A percentile compares a stretch with the other conserved stretches of the same genome.
Evolutionary conservation across 2,888 invertebrate species (phyloP).

Genomic region (Diarsia rubi): DNA sequence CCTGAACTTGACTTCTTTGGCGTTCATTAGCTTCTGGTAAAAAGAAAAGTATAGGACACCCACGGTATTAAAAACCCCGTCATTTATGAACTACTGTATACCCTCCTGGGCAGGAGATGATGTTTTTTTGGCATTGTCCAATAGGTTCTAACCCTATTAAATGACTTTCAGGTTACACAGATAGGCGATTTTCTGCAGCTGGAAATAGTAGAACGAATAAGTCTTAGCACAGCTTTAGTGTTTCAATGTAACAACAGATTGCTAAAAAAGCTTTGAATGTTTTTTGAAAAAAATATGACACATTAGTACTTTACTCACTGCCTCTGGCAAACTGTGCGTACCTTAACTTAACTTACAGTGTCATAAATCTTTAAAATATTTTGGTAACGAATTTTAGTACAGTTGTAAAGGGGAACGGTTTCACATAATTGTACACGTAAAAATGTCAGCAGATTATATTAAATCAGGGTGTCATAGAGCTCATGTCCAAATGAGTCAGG

Average conservation of each 20-base stretch:
- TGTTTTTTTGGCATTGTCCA: neutral
- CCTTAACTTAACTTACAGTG: conserved; percentile 31
- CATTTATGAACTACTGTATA: neutral
- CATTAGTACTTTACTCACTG: neutral
- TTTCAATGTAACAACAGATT: neutral
- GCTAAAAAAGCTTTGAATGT: neutral
- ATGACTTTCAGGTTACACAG: neutral
- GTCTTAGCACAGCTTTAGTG: neutral
- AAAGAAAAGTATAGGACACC: neutral
- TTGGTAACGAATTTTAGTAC: conserved; percentile 60
- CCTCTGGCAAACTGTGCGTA: conserved; percentile 50
- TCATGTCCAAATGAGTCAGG: conserved; percentile 21
- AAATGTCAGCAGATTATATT: conserved; percentile 63
- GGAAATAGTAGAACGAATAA: neutral
- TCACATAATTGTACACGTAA: conserved; percentile 57
- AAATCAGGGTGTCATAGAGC: conserved; percentile 49
- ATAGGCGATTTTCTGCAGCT: neutral
- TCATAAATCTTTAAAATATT: conserved; percentile 58
- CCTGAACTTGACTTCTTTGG: neutral
- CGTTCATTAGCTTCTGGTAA: neutral
- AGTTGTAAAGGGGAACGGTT: conserved; percentile 52
- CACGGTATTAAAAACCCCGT: neutral
- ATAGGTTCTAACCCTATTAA: neutral
- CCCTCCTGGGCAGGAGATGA: neutral
- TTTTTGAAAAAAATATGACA: neutral